A percentile compares a stretch with the other conserved stretches of the same genome.
These are phyloP conservation scores for Lamellibrachia satsuma DNA, from an alignment of 2,888 invertebrate genomes.

Conservation along the genomic window DNA sequence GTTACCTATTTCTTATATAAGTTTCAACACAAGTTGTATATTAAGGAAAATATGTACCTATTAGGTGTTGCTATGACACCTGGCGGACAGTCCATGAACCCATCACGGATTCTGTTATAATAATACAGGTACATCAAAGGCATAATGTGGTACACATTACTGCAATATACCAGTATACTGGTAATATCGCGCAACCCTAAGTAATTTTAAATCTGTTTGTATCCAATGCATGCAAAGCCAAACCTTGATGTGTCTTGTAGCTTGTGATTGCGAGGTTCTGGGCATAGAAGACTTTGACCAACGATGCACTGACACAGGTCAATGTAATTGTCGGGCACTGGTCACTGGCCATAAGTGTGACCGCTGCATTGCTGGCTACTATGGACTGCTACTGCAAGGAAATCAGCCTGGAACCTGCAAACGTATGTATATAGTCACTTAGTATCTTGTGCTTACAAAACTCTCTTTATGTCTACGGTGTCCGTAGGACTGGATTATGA, in stretches of 20 bases:
- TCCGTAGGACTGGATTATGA: not conserved
- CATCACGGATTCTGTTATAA: no score
- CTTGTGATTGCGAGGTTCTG: constrained; percentile 43
- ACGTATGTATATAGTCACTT: constrained; percentile 35
- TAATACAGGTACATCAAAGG: no score
- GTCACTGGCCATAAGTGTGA: constrained; percentile 46
- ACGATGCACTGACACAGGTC: constrained; percentile 38
- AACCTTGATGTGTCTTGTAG: constrained; percentile 27
- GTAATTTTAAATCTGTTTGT: no score
- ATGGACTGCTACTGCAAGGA: constrained; percentile 41
- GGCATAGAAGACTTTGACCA: constrained; percentile 39
- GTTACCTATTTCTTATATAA: no score
- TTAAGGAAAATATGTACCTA: no score
- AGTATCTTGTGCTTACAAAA: not conserved
- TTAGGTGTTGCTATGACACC: no score
- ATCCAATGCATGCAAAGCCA: not conserved
- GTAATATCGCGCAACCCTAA: no score
- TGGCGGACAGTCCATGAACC: no score
- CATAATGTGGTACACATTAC: no score
- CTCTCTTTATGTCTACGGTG: not conserved
- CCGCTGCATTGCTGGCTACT: constrained; percentile 41
- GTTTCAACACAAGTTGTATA: no score
- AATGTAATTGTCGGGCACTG: constrained; percentile 45
- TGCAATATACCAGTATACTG: no score
- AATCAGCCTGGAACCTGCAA: constrained; percentile 40